Evolutionary conservation across 2,888 invertebrate genomes (phyloP).

Genomic region (Pomacea canaliculata): DNA sequence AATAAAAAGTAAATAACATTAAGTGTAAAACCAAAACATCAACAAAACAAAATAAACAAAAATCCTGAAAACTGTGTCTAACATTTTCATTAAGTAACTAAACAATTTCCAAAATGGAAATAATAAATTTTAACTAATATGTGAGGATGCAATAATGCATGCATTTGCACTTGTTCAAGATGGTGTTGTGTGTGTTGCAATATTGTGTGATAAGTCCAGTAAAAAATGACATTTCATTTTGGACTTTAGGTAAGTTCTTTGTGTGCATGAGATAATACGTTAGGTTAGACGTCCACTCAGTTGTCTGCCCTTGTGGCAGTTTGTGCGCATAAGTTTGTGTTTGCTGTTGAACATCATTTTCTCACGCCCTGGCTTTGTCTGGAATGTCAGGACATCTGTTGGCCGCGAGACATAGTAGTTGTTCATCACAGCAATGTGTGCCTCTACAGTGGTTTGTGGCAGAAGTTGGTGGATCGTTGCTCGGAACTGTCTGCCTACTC

Average conservation of each 20-base stretch:
- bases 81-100: not conserved
- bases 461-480: slow-evolving; percentile 49
- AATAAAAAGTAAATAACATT: not conserved
- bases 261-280: too few relatives aligned
- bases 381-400: slow-evolving; percentile 79
- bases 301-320: too few relatives aligned
- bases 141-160: too few relatives aligned
- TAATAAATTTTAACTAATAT: too few relatives aligned
- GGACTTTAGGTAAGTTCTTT: too few relatives aligned
- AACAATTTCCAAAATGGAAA: not conserved
- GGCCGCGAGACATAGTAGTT: slow-evolving; percentile 91
- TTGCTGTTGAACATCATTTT: not conserved
- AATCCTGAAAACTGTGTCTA: not conserved
- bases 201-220: too few relatives aligned
- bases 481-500: slow-evolving; percentile 33
- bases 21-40: not conserved
- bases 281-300: too few relatives aligned
- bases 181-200: too few relatives aligned
- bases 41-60: not conserved
- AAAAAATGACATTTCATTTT: too few relatives aligned
- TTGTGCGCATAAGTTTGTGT: too few relatives aligned
- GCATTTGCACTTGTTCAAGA: too few relatives aligned
- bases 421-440: slow-evolving; percentile 90
- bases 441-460: slow-evolving; percentile 78
- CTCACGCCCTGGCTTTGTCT: slow-evolving; percentile 62